phyloP scores from a whole-genome alignment of 2,888 invertebrate species.

The Notocelia uddmanniana region DNA sequence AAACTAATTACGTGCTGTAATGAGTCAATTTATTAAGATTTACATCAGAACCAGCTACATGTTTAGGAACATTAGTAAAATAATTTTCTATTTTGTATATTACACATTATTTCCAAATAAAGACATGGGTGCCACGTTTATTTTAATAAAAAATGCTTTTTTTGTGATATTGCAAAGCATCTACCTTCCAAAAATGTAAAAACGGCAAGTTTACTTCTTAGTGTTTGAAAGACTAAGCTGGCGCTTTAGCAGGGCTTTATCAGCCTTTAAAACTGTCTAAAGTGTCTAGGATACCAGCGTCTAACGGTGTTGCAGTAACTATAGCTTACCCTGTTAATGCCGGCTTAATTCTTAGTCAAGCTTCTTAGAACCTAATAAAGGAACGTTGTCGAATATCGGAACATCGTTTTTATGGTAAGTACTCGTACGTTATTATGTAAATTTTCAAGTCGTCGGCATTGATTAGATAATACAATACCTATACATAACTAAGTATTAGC shows the following conservation, averaged over 20 bases:
- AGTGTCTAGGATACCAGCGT: conserved; percentile 29
- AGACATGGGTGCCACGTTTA: too few species aligned
- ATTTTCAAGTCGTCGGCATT: neutral
- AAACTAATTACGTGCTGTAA: too few species aligned
- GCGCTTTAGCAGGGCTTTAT: conserved; percentile 33
- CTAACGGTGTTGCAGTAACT: conserved; percentile 33
- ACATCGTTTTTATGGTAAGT: conserved; percentile 15
- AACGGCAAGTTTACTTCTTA: neutral
- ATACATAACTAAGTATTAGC: too few species aligned
- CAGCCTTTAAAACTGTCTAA: conserved; percentile 36
- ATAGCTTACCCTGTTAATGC: conserved; percentile 33
- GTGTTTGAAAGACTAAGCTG: conserved; percentile 26
- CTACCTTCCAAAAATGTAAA: neutral
- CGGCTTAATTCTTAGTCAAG: conserved; percentile 30
- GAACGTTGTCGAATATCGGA: conserved; percentile 15
- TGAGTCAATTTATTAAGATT: too few species aligned
- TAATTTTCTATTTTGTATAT: too few species aligned
- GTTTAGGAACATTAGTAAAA: too few species aligned
- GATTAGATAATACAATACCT: too few species aligned
- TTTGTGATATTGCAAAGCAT: too few species aligned
- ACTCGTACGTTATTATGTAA: conserved; percentile 6
- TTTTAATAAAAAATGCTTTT: too few species aligned
- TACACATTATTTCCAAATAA: too few species aligned
- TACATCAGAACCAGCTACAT: too few species aligned
- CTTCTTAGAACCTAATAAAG: conserved; percentile 29